phyloP scores from a whole-genome alignment of 2,113 vertebrate species.

The Tenrec ecaudatus region DNA sequence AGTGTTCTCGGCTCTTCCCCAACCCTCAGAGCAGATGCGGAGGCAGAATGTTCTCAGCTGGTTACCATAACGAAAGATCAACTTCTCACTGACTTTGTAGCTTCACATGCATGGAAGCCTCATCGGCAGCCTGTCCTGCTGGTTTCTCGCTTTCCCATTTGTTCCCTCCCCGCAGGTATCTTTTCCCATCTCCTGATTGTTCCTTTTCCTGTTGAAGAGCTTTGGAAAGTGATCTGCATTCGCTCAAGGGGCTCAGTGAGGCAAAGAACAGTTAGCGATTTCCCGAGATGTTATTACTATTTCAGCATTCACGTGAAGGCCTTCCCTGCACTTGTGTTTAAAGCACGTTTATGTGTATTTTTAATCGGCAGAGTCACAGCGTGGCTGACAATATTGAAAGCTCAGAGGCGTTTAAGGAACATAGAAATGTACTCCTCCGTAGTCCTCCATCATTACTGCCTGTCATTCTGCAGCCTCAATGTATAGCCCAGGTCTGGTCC shows the following conservation, averaged over 20 bases:
- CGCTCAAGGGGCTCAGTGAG: conserved; percentile 16
- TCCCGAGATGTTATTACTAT: conserved; percentile 11
- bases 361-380: conserved; percentile 26
- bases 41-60: conserved; percentile 77
- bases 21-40: conserved; percentile 65
- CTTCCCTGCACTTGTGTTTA: conserved; percentile 11
- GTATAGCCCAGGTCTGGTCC: background rate
- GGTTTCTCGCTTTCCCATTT: conserved; percentile 78
- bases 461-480: background rate
- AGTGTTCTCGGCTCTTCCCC: conserved; percentile 59
- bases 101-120: conserved; percentile 60
- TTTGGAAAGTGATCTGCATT: conserved; percentile 65
- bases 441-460: background rate
- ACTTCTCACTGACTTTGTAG: conserved; percentile 70
- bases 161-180: conserved; percentile 74
- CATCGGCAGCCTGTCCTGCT: conserved; percentile 63
- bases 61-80: conserved; percentile 81
- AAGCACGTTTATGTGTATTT: conserved; percentile 40
- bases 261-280: conserved; percentile 55
- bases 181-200: conserved; percentile 67
- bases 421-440: background rate
- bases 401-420: background rate
- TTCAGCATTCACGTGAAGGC: background rate
- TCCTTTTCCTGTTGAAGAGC: conserved; percentile 65
- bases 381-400: background rate